Conservation (phyloP, 2,113 vertebrate species). For the Edolisoma coerulescens region DNA sequence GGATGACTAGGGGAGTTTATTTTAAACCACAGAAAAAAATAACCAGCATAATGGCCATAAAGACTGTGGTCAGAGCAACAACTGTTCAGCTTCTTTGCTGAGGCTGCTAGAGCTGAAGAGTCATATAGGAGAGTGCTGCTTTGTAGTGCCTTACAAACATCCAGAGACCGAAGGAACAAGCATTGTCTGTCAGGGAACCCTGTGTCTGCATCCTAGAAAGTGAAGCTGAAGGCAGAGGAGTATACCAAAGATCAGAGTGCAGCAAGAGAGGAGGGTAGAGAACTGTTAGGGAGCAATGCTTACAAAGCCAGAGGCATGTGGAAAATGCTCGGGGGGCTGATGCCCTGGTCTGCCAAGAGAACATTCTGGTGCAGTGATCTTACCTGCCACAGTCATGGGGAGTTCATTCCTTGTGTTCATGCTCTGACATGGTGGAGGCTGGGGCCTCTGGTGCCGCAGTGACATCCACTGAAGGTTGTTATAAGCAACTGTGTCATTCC, state of each 20-base stretch:
- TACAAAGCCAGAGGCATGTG: not conserved
- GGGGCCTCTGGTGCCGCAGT: not conserved
- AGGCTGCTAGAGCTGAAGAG: not conserved
- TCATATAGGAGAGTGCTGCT: not conserved
- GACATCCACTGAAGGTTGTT: not conserved
- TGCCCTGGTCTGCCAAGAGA: not conserved
- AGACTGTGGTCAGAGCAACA: not conserved
- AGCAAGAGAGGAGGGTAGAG: not conserved
- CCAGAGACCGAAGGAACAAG: not conserved
- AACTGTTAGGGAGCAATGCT: not conserved
- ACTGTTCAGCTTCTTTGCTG: not conserved
- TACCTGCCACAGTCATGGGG: not conserved
- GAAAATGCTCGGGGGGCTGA: not conserved
- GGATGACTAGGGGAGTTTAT: not conserved
- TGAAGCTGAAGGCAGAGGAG: not conserved
- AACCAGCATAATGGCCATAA: not conserved
- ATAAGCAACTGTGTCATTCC: not conserved
- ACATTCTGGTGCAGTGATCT: not conserved
- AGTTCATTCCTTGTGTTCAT: not conserved
- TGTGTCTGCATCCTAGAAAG: not conserved
- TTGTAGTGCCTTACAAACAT: not conserved
- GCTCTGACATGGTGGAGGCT: not conserved
- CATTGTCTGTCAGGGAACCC: not conserved
- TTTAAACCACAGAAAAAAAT: not conserved
- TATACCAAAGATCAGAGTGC: not conserved